Conservation (phyloP, 2,797 vertebrate species). For the Manis crassicaudata region DNA sequence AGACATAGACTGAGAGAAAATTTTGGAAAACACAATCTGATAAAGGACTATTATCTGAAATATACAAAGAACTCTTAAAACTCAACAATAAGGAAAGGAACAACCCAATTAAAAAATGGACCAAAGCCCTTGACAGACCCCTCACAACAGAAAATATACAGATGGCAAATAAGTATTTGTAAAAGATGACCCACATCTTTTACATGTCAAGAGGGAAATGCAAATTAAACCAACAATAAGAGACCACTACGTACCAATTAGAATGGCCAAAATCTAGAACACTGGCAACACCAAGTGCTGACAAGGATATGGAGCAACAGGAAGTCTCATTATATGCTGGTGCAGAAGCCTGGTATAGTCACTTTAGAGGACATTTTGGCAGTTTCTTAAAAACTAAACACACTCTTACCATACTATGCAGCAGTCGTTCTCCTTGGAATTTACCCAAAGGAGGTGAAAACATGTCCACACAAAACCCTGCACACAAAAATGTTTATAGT, state of each 20-base stretch:
- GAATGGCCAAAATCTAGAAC: neutral
- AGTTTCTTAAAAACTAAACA: neutral
- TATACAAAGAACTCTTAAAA: neutral
- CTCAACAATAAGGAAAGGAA: neutral
- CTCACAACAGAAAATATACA: neutral
- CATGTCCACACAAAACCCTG: neutral
- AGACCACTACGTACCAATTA: neutral
- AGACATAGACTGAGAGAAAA: neutral
- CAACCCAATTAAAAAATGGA: neutral
- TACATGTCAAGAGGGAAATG: neutral
- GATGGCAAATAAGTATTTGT: neutral
- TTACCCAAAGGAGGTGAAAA: neutral
- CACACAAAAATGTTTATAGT: neutral
- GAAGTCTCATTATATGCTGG: neutral
- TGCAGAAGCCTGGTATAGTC: neutral
- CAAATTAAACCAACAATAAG: neutral
- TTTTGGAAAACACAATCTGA: neutral
- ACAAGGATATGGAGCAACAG: neutral
- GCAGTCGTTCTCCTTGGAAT: neutral
- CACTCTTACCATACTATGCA: neutral
- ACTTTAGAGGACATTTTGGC: neutral
- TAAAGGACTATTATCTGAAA: neutral
- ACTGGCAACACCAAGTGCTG: neutral
- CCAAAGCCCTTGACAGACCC: neutral
- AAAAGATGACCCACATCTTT: neutral